phyloP scores from a whole-genome alignment of 2,888 invertebrate species.

The Helicoverpa assulta region DNA sequence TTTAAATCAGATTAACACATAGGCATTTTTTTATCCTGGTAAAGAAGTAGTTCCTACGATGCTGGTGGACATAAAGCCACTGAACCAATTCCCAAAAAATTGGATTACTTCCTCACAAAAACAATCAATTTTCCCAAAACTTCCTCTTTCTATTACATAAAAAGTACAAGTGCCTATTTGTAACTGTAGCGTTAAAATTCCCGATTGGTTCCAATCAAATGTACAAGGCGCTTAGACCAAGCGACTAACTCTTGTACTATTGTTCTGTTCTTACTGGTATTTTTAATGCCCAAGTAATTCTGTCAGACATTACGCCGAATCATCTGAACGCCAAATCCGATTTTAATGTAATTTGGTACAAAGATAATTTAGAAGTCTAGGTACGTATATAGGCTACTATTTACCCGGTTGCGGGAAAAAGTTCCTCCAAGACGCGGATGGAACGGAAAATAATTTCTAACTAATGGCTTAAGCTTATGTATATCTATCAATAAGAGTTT shows the following conservation, averaged over 20 bases:
- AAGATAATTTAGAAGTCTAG: too few relatives aligned
- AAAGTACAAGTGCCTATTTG: slow-evolving; percentile 19
- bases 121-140: slow-evolving; percentile 27
- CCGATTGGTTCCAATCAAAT: slow-evolving; percentile 48
- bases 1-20: not conserved
- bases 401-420: too few relatives aligned
- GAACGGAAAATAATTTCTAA: too few relatives aligned
- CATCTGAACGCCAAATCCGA: too few relatives aligned
- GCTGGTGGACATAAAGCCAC: too few relatives aligned
- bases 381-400: too few relatives aligned
- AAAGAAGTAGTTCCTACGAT: too few relatives aligned
- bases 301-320: too few relatives aligned
- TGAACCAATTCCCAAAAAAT: not conserved
- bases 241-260: slow-evolving; percentile 66
- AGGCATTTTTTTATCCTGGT: not conserved
- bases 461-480: too few relatives aligned
- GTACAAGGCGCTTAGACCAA: slow-evolving; percentile 22
- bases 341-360: too few relatives aligned
- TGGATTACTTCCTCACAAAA: slow-evolving; percentile 12
- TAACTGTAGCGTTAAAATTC: slow-evolving; percentile 38
- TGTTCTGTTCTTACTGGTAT: slow-evolving; percentile 17
- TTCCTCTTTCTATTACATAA: slow-evolving; percentile 31
- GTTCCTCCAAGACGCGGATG: too few relatives aligned
- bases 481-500: slow-evolving; percentile 5
- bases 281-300: not conserved